phyloP scores from a whole-genome alignment of 1,140 invertebrate genomes.

The Drosophila sulfurigaster region DNA sequence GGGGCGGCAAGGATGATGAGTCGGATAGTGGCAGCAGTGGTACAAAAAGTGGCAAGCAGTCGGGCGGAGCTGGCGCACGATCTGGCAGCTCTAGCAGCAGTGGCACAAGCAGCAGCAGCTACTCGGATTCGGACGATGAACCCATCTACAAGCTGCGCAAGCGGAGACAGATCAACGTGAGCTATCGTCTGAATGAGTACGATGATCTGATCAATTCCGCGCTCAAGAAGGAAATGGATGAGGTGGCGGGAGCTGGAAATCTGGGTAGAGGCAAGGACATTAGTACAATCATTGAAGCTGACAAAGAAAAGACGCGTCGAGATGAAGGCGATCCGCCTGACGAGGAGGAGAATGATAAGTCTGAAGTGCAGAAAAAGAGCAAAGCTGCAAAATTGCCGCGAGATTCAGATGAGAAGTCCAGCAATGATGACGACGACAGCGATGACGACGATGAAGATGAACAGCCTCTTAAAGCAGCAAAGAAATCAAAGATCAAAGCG shows the following conservation, averaged over 20 bases:
- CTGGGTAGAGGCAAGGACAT: slow-evolving; percentile 95
- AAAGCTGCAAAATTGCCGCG: neutral
- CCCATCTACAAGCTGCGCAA: slow-evolving; percentile 93
- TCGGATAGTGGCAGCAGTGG: slow-evolving; percentile 56
- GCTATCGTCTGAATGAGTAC: slow-evolving; percentile 95
- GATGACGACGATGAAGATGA: slow-evolving; percentile 58
- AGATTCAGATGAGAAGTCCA: slow-evolving; percentile 16
- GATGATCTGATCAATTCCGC: slow-evolving; percentile 97
- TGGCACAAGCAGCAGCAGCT: slow-evolving; percentile 83
- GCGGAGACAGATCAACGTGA: slow-evolving; percentile 90
- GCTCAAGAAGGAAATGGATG: slow-evolving; percentile 92
- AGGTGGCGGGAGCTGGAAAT: slow-evolving; percentile 90
- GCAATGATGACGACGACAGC: slow-evolving; percentile 32
- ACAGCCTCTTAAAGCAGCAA: slow-evolving; percentile 42
- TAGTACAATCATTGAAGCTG: slow-evolving; percentile 93
- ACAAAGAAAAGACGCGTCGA: slow-evolving; percentile 87
- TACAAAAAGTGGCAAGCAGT: slow-evolving; percentile 52
- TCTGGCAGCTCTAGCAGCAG: slow-evolving; percentile 77
- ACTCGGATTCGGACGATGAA: slow-evolving; percentile 88
- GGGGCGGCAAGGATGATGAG: slow-evolving; percentile 39
- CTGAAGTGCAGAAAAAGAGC: slow-evolving; percentile 80
- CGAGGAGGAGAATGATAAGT: slow-evolving; percentile 85
- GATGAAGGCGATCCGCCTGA: slow-evolving; percentile 82
- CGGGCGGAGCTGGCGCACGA: slow-evolving; percentile 24
- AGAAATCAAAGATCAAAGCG: slow-evolving; percentile 65